phyloP scores from a whole-genome alignment of 30 jellyfish, hydroid and myxozoan species.

The Turritopsis rubra region DNA sequence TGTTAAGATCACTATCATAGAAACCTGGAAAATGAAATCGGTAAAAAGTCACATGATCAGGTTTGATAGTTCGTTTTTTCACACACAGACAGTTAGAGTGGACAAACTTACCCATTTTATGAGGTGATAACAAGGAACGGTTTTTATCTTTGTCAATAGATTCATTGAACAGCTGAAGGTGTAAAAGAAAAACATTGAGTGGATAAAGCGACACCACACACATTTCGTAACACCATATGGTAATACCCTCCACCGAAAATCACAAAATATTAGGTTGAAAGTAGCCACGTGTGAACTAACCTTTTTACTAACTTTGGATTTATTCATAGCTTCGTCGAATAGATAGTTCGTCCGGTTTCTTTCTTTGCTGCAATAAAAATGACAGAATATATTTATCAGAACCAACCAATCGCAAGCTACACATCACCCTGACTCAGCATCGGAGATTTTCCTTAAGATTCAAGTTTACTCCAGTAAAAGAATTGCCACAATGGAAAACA shows the following conservation, averaged over 20 bases:
- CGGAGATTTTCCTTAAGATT: too few species aligned
- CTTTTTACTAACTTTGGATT: conserved; percentile 25
- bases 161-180: neutral
- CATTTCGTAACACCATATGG: too few species aligned
- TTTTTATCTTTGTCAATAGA: neutral
- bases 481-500: conserved; percentile 6
- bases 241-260: neutral
- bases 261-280: neutral
- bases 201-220: too few species aligned
- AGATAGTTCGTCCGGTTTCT: conserved; percentile 21
- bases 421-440: neutral
- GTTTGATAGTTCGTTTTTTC: too few species aligned
- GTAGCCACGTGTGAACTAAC: conserved; percentile 15
- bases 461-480: too few species aligned
- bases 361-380: conserved; percentile 12
- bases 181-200: neutral
- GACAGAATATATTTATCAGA: too few species aligned
- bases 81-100: neutral
- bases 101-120: neutral
- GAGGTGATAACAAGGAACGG: neutral
- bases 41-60: neutral
- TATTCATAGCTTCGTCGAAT: conserved; percentile 20
- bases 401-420: neutral
- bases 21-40: neutral
- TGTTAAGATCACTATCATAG: neutral